Base-by-base conservation (phyloP, 1,140 invertebrate genomes). In the Brachionus asplanchnoidis region DNA sequence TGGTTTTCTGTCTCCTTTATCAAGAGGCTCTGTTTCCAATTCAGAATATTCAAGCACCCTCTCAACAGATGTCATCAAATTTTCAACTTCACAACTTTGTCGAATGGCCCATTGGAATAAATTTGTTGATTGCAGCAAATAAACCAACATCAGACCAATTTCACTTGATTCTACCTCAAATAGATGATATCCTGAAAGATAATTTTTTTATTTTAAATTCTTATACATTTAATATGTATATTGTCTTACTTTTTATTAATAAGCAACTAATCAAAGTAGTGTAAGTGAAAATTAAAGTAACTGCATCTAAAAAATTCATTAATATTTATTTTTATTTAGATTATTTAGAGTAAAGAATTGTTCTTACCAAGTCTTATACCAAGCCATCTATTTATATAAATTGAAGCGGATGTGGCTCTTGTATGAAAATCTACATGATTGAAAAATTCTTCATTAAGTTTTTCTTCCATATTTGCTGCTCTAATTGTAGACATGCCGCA, bases 401-500 rank as follows among this genome's bases (percentile, higher is more conserved):
- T 23, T 26, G 60, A 82, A n/a, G 40, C 28, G 1, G 36, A 40
- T 44, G 28, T 65, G 8, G 89, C 85, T 85, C 89, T 87, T 3
- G 88, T 88, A 85, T 90, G 8, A 92, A 93, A 11, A 93, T 92
- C 65, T 93, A 94, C 92, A 84, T 89, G 90, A 46, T 91, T 93
- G 40, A 92, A 89, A 85, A 94, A 93, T 9, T 97, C 92, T 78
- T 93, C 85, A 50, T 86, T 85, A 50, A 89, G 88, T 82, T 87
- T 87, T 7, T 93, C 91, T 88, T 96, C 91, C 5, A 92, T 90
- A 40, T 92, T 91, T 86, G 94, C 96, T 0, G 95, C 95, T 84
- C 96, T 91, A 77, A 98, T 95, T 0, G 95, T 97, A 0, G 94
- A 92, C 23, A 98, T 90, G 5, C 96, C 96, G 89, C 95, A 94